Percentiles rank a stretch among this genome's conserved stretches.
These are phyloP conservation scores for Drosophila birchii DNA, from an alignment of 2,888 invertebrate genomes.

Conservation along the genomic window DNA sequence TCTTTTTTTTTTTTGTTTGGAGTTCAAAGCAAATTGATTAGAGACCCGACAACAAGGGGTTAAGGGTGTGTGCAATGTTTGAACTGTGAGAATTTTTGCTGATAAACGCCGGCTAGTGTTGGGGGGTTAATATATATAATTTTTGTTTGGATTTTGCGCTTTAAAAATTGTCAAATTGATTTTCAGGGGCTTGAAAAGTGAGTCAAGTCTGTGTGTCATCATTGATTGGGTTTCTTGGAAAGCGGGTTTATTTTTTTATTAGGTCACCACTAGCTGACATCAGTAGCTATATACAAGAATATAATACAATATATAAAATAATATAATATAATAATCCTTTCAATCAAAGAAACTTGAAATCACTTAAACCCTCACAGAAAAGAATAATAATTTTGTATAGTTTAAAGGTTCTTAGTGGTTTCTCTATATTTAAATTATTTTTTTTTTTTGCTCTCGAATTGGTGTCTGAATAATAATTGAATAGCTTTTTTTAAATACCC, in stretches of 20 bases:
- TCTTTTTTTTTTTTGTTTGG: conserved; percentile 1
- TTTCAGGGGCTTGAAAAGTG: neutral
- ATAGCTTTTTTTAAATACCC: conserved; percentile 2
- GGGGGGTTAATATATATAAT: conserved; percentile 6
- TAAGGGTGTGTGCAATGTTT: conserved; percentile 8
- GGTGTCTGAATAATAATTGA: neutral
- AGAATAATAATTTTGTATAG: neutral
- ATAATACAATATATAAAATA: too few relatives aligned
- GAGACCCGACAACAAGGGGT: conserved; percentile 32
- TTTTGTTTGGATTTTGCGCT: too few relatives aligned
- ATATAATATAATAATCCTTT: neutral
- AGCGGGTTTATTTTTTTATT: neutral
- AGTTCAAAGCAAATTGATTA: conserved; percentile 54
- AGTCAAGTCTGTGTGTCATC: conserved; percentile 11
- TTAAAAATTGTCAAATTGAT: conserved; percentile 4
- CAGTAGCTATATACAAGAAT: too few relatives aligned
- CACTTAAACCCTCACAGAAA: neutral
- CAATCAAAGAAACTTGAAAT: neutral
- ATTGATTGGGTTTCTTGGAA: neutral
- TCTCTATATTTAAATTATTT: neutral
- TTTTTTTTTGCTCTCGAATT: neutral
- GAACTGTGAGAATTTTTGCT: conserved; percentile 20
- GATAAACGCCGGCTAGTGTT: conserved; percentile 25
- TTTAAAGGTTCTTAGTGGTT: neutral
- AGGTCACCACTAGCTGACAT: neutral